These are phyloP conservation scores for Cyprinus carpio DNA, from an alignment of 2,113 vertebrate species.

Conservation along the genomic window DNA sequence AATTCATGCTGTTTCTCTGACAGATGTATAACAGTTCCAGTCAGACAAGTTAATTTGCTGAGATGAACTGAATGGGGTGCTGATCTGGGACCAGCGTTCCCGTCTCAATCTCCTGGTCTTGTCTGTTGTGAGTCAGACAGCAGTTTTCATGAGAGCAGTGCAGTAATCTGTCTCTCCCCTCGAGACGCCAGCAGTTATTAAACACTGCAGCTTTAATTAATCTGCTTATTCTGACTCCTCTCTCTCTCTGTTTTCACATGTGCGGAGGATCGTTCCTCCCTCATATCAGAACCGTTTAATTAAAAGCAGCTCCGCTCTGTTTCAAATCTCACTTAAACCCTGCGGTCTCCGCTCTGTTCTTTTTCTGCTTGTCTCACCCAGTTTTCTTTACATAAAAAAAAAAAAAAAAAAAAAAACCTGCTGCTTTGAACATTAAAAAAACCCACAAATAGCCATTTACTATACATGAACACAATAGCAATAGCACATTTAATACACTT, in stretches of 20 bases:
- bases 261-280: neutral
- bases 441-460: neutral
- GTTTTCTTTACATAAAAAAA: too few species aligned
- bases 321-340: constrained; percentile 2
- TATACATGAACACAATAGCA: neutral
- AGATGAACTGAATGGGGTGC: neutral
- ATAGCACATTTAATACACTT: too few species aligned
- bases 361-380: neutral
- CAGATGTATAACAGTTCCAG: neutral
- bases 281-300: constrained; percentile 62
- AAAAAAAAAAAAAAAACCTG: neutral
- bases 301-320: constrained; percentile 50
- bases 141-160: neutral
- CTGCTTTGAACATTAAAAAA: neutral
- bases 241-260: constrained; percentile 17
- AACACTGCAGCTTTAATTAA: constrained; percentile 44
- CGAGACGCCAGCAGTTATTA: constrained; percentile 29
- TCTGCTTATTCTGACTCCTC: neutral
- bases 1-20: neutral
- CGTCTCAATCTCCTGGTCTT: neutral
- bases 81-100: neutral
- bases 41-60: neutral
- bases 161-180: constrained; percentile 7
- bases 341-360: constrained; percentile 25
- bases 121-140: neutral